Base-by-base conservation (phyloP, 2,888 invertebrate species). In the Serrognathus titanus region DNA sequence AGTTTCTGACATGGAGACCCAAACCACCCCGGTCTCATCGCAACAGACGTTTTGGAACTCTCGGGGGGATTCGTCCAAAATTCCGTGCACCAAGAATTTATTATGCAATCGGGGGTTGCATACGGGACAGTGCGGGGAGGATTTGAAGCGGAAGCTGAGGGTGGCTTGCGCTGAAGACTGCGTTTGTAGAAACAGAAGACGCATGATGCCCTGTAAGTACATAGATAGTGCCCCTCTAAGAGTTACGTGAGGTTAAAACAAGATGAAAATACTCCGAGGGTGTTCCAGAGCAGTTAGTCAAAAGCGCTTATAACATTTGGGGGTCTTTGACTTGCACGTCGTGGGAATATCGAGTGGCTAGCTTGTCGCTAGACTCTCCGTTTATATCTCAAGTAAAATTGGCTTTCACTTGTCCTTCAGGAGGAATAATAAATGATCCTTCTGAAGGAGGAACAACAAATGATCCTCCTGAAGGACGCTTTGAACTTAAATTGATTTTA, bases 11-110 rank as follows among this genome's bases (percentile, higher is more conserved):
- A 51, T 51, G 10, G 51, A 59, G 36, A 61, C 59, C 1, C 61
- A 59, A 48, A 57, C 59, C 9, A 43, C 58, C 1, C 56, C 61
- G 1, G 48, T 51, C 37, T 12, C 50, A 9, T 57, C 56, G 1
- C 53, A 49, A n/a, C 48, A 40, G 24, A 40, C 47, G 8, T 39
- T 51, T 24, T 39, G 36, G 20, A 37, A 56, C 6, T 40, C 12
- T 1, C 40, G 12, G 6, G 24, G 10, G 6, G 54, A 54, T 12
- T 16, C n/a, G 7, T 31, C 41, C 6, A 56, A 36, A 11, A 53
- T 67, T 2, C 66, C 68, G 2, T 67, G 66, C n/a, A 55, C 61
- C 11, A 60, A 63, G 52, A 68, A 68, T 48, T 58, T 68, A 16
- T 56, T 68, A 2, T 68, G 68, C 54, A 56, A 59, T 31, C 55